These are phyloP conservation scores for Caenorhabditis sp. DNA, from an alignment of 2,888 invertebrate species.

Conservation along the genomic window DNA sequence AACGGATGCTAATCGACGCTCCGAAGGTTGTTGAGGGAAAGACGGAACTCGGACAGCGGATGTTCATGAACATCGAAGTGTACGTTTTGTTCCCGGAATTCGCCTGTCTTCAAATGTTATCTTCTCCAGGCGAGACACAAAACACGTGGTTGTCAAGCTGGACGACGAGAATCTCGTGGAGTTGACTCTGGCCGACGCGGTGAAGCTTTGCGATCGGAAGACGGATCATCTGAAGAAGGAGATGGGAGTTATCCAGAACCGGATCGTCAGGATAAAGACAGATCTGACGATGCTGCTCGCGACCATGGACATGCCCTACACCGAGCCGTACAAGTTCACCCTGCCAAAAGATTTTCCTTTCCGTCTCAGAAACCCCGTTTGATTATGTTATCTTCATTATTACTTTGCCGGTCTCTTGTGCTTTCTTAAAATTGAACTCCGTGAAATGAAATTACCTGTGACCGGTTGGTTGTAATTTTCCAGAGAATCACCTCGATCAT, in stretches of 20 bases:
- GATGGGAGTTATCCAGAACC: constrained; percentile 28
- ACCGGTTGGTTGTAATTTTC: too few species aligned
- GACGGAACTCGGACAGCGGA: constrained; percentile 60
- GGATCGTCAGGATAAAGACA: constrained; percentile 21
- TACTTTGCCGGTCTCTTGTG: too few species aligned
- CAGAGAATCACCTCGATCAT: constrained; percentile 10
- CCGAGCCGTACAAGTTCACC: constrained; percentile 28
- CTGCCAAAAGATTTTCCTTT: constrained; percentile 30
- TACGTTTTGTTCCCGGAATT: too few species aligned
- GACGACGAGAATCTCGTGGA: constrained; percentile 62
- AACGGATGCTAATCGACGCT: constrained; percentile 23
- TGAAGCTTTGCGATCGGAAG: constrained; percentile 53
- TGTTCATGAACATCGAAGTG: constrained; percentile 69
- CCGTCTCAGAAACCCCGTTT: constrained; percentile 2
- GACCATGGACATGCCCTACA: constrained; percentile 39
- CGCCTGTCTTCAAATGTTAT: too few species aligned
- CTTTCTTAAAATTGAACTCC: too few species aligned
- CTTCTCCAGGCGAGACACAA: constrained; percentile 64
- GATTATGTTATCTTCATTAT: neutral
- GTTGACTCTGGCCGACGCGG: constrained; percentile 59
- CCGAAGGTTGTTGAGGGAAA: constrained; percentile 38
- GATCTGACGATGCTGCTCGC: constrained; percentile 37
- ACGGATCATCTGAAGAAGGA: constrained; percentile 46
- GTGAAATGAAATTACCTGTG: too few species aligned
- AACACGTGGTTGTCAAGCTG: constrained; percentile 65